Base-by-base conservation (phyloP, 2,888 invertebrate genomes). In the Boloria selene region DNA sequence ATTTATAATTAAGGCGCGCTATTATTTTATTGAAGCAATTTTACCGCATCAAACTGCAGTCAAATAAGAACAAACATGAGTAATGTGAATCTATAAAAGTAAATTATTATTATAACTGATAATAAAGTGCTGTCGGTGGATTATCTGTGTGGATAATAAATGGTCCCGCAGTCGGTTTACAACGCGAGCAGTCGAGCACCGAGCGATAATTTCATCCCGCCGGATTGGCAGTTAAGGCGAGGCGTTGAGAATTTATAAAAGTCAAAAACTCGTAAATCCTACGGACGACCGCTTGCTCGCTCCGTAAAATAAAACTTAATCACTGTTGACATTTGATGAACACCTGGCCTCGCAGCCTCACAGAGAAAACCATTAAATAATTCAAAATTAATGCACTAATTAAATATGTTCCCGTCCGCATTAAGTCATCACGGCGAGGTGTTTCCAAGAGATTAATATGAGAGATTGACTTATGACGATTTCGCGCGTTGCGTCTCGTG, bases 101-200 rank as follows among this genome's bases (percentile, higher is more conserved):
- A 89, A 90, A 87, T 90, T 90, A 90, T 90, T 90, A 87, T 90
- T 86, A 88, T 90, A 90, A 89, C 89, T 90, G 89, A 89, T 90
- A 89, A 90, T 90, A 90, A 90, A 90, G 89, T 87, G 88, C 82
- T 86, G 88, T 88, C 87, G 79, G 83, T 87, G 86, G 87, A 89
- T 88, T 88, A 90, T 88, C 87, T 85, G 86, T 79, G 82, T 81
- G 78, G 84, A 86, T 90, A 89, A 90, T 89, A 84, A 87, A 90
- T 86, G 88, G 84, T 82, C 83, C 78, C 79, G 80, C 72, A 80
- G 83, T 82, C 78, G 79, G 84, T 84, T 85, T 82, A 86, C 87
- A 86, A 79, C 85, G 83, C 84, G 79, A 79, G 83, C 81, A 81
- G 77, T 77, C 84, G 80, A 79, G 83, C 81, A 81, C 77, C 78